phyloP scores from a whole-genome alignment of 1,140 invertebrate genomes.

The Nasonia longicornis region DNA sequence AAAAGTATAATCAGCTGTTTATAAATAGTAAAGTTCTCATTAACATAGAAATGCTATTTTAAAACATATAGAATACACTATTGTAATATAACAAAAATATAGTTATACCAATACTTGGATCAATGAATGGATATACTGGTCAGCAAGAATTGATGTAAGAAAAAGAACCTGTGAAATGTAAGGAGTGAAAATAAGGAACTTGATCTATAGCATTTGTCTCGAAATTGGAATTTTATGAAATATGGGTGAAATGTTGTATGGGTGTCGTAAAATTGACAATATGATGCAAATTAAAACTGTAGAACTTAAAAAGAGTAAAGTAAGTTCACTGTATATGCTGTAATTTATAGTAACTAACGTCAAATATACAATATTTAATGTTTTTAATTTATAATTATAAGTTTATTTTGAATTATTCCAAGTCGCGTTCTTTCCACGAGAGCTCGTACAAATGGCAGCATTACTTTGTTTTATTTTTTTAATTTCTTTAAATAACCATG shows the following conservation, averaged over 20 bases:
- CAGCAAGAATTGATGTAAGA: background rate
- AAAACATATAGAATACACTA: constrained; percentile 19
- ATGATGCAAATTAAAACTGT: background rate
- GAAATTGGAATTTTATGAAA: constrained; percentile 14
- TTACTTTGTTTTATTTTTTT: constrained; percentile 42
- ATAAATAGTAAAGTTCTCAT: background rate
- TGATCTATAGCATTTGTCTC: constrained; percentile 10
- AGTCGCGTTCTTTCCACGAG: constrained; percentile 37
- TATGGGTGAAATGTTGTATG: background rate
- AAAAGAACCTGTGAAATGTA: constrained; percentile 42
- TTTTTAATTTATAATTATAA: constrained; percentile 35
- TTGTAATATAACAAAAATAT: constrained; percentile 32
- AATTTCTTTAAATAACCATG: constrained; percentile 9
- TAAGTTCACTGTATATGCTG: constrained; percentile 41
- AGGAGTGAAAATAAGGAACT: constrained; percentile 19
- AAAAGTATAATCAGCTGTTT: background rate
- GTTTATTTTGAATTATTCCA: constrained; percentile 36
- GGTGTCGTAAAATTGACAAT: constrained; percentile 7
- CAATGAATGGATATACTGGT: background rate
- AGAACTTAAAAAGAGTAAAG: constrained; percentile 11
- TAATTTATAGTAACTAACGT: constrained; percentile 47
- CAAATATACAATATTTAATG: constrained; percentile 44
- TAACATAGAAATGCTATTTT: constrained; percentile 21
- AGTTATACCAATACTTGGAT: background rate
- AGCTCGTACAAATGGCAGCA: constrained; percentile 47